Conservation (phyloP, 2,888 invertebrate genomes). For the Eupithecia exiguata region DNA sequence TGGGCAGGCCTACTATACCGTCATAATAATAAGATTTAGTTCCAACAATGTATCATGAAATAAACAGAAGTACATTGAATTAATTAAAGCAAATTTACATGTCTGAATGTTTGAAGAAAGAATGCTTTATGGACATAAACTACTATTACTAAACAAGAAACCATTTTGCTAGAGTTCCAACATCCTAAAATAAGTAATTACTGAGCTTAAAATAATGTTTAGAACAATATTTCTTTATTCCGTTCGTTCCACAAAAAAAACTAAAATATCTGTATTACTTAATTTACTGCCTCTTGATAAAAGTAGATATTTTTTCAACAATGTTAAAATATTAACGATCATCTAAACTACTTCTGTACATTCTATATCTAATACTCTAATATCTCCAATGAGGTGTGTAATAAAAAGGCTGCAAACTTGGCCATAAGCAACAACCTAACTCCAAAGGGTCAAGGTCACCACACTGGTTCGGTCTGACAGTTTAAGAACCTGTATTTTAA, state of each 20-base stretch:
- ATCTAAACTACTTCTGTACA: not conserved
- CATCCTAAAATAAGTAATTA: not conserved
- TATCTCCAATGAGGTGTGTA: not conserved
- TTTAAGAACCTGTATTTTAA: not conserved
- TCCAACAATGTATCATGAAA: not conserved
- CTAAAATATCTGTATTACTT: not conserved
- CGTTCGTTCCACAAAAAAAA: not conserved
- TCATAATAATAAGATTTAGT: not conserved
- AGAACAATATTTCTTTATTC: not conserved
- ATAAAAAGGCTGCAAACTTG: slow-evolving; percentile 1
- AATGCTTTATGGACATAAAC: not conserved
- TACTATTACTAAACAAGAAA: not conserved
- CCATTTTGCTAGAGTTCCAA: not conserved
- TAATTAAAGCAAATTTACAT: too few species aligned
- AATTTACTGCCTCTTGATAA: not conserved
- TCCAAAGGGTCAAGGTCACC: slow-evolving; percentile 42
- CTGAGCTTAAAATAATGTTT: not conserved
- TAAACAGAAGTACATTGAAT: too few species aligned
- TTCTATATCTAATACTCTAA: too few species aligned
- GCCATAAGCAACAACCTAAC: slow-evolving; percentile 24
- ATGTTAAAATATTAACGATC: not conserved
- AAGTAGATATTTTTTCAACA: not conserved
- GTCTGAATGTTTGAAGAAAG: not conserved
- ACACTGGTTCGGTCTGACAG: slow-evolving; percentile 34
- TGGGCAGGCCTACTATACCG: not conserved